Conservation (phyloP, 1,140 invertebrate genomes). For the Holotrichia oblita region DNA sequence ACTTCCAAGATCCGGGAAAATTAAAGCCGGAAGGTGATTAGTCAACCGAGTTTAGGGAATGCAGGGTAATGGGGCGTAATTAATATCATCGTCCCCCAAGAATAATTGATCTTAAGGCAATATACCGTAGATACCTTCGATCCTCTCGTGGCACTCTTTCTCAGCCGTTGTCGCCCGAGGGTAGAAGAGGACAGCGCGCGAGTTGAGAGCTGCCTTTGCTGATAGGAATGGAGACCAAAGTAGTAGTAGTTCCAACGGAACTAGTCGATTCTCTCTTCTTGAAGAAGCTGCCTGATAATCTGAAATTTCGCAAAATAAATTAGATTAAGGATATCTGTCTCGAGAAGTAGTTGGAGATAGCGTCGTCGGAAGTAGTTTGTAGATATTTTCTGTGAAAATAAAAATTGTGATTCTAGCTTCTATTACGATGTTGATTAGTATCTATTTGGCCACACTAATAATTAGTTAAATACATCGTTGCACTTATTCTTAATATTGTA, state of each 20-base stretch:
- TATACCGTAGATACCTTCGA: conserved; percentile 40
- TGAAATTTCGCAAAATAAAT: conserved; percentile 40
- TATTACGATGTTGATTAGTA: no score
- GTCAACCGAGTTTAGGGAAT: not conserved
- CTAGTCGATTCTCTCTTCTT: conserved; percentile 51
- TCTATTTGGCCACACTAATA: no score
- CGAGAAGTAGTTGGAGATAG: no score
- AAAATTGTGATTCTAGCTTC: no score
- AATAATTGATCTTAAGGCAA: conserved; percentile 19
- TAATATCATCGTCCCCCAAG: not conserved
- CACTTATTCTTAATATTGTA: no score
- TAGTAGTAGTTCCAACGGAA: conserved; percentile 51
- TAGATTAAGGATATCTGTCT: no score
- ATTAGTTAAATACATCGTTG: no score
- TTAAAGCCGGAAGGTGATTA: no score
- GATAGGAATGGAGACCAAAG: conserved; percentile 45
- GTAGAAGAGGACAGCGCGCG: conserved; percentile 43
- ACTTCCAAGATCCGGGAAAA: no score
- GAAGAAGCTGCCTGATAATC: conserved; percentile 48
- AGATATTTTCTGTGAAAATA: no score
- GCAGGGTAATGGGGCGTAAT: not conserved
- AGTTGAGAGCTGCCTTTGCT: conserved; percentile 41
- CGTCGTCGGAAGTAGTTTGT: no score
- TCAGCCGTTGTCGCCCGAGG: conserved; percentile 45
- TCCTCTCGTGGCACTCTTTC: conserved; percentile 48